Base-by-base conservation (phyloP, 2,888 invertebrate genomes). In the Neoaliturus tenellus region DNA sequence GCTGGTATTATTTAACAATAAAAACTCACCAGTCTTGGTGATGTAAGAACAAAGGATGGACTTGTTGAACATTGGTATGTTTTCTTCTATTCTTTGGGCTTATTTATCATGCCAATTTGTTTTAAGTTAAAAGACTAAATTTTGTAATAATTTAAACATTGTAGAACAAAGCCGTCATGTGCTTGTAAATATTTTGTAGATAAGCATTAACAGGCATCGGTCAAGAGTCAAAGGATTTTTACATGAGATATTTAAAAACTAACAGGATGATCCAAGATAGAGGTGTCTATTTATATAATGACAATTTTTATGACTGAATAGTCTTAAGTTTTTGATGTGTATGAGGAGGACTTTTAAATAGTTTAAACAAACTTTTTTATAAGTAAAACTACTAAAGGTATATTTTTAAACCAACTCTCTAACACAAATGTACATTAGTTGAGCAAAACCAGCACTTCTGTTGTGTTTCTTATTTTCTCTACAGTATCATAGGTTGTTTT, bases 1-100 rank as follows among this genome's bases (percentile, higher is more conserved):
- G 25, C 82, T 14, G 73, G 58, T 48, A 82, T 82, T 73, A 82
- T 82, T 73, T 82, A 82, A 73, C 82, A 82, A 73, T 82, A 82
- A 78, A 48, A 55, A 31, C 23, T 78, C 78, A 75, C 48, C 75
- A 39, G 10, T 48, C 28, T n/a, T 39, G 44, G 75, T 75, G 75
- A 75, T 39, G 48, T 75, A 48, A 14, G n/a, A 39, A 17, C 62
- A 3, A 28, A 25, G 31, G 17, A 62, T 14, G 31, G 25, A 62
- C 62, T 28, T 62, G 14, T 28, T 28, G 62, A 62, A 62, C 62
- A 17, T 62, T 62, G 10, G 14, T 62, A 55, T 12, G 12, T 44
- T 8, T 23, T 55, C 55, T 55, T 55, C 23, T 23, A 31, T 31
- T 28, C 62, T 62, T 62, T 62, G 31, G 28, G 28, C 25, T 58